A percentile compares a stretch with the other conserved stretches of the same genome.
phyloP scores from a whole-genome alignment of 1,140 invertebrate genomes.

The Drosophila baimaii region DNA sequence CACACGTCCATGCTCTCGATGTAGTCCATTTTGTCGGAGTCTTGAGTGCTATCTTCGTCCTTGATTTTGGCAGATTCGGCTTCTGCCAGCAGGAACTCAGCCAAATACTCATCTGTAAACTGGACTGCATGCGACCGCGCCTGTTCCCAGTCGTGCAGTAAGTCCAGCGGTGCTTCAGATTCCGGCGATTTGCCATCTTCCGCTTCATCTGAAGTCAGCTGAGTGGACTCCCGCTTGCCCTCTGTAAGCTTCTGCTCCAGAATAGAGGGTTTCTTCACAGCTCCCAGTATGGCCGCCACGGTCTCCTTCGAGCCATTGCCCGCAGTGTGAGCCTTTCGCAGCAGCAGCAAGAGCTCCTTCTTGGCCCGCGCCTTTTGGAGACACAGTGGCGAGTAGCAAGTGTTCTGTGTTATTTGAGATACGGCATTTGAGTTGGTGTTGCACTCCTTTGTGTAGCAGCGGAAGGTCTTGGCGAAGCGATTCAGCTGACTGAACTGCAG shows the following conservation, averaged over 20 bases:
- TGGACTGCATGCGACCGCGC: constrained; percentile 62
- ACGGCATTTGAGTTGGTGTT: constrained; percentile 86
- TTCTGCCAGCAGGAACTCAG: constrained; percentile 49
- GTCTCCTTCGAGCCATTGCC: constrained; percentile 84
- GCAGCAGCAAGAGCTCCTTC: constrained; percentile 87
- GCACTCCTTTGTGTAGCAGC: constrained; percentile 89
- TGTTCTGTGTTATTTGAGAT: constrained; percentile 86
- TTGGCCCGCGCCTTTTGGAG: constrained; percentile 88
- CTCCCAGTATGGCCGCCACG: constrained; percentile 80
- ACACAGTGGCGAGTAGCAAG: constrained; percentile 92
- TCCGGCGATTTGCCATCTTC: constrained; percentile 66
- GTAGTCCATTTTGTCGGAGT: constrained; percentile 77
- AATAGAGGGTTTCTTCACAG: constrained; percentile 85
- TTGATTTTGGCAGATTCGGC: constrained; percentile 18
- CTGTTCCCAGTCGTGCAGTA: constrained; percentile 78
- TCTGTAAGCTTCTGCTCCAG: constrained; percentile 85
- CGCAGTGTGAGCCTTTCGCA: constrained; percentile 87
- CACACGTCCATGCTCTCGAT: constrained; percentile 82
- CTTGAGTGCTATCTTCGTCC: constrained; percentile 61
- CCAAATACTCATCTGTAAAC: constrained; percentile 57
- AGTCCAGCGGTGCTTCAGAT: constrained; percentile 75
- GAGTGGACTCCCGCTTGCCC: constrained; percentile 69
- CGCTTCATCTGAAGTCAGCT: constrained; percentile 68
- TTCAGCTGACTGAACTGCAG: constrained; percentile 88
- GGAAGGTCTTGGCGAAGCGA: constrained; percentile 87